phyloP scores from a whole-genome alignment of 1,140 invertebrate genomes.

The Stenopsyche tienmushanensis region DNA sequence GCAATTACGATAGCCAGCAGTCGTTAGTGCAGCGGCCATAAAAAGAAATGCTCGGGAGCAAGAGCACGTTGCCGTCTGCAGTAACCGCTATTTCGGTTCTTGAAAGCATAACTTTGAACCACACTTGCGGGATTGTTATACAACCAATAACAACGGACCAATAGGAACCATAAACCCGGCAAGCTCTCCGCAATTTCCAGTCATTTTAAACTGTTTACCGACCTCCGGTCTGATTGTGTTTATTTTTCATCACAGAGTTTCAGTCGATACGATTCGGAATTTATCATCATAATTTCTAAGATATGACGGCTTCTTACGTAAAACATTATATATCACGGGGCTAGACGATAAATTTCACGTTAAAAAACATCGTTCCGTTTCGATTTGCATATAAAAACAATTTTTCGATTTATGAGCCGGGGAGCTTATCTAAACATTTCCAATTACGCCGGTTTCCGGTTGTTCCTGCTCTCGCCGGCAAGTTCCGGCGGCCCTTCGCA shows the following conservation, averaged over 20 bases:
- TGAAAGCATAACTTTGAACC: neutral
- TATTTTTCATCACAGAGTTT: no score
- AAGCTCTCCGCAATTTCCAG: no score
- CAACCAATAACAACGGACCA: no score
- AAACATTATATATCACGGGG: neutral
- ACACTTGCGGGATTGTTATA: neutral
- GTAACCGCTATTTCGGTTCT: neutral
- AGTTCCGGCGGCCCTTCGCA: neutral
- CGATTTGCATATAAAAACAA: slow-evolving; percentile 27
- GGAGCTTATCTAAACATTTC: slow-evolving; percentile 12
- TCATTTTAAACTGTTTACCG: no score
- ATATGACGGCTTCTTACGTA: neutral
- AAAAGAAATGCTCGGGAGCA: no score
- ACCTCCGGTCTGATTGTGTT: no score
- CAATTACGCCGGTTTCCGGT: slow-evolving; percentile 7
- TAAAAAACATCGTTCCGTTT: slow-evolving; percentile 1
- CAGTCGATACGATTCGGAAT: no score
- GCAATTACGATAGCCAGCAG: no score
- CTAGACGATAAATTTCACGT: neutral
- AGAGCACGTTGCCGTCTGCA: no score
- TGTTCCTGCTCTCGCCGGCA: neutral
- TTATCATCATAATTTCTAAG: neutral
- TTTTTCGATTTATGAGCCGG: slow-evolving; percentile 17
- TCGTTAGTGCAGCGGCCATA: no score
- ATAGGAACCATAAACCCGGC: no score